Percentiles rank a stretch among this genome's conserved stretches.
Evolutionary conservation across 2,888 invertebrate genomes (phyloP).

Genomic region (Morpho deidamia): DNA sequence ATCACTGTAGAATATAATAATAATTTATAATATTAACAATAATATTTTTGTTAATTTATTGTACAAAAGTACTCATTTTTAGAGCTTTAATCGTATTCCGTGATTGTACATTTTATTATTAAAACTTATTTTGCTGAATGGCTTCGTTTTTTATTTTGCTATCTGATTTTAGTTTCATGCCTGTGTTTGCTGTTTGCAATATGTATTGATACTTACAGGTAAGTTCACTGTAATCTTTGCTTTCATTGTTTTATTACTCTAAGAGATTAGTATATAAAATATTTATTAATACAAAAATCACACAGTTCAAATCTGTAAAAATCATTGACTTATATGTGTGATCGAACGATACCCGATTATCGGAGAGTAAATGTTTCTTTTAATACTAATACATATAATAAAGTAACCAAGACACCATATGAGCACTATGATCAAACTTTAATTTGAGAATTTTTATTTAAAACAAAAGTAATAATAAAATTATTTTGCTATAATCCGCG

Average conservation of each 20-base stretch:
- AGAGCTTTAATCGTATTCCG: conserved; percentile 74
- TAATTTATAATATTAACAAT: conserved; percentile 4
- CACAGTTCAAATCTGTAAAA: too few species aligned
- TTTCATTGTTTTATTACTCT: conserved; percentile 25
- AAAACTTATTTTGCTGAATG: conserved; percentile 70
- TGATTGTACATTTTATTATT: conserved; percentile 75
- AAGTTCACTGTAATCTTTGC: conserved; percentile 42
- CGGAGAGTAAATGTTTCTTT: too few species aligned
- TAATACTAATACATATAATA: too few species aligned
- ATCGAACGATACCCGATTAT: too few species aligned
- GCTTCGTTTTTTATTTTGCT: conserved; percentile 68
- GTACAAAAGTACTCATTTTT: conserved; percentile 66
- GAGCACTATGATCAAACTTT: too few species aligned
- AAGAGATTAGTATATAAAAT: too few species aligned
- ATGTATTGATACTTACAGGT: conserved; percentile 46
- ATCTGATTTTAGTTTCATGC: conserved; percentile 42
- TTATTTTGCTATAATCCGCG: too few species aligned
- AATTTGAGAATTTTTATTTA: too few species aligned
- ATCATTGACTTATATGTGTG: too few species aligned
- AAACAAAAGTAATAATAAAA: too few species aligned
- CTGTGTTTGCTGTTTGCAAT: conserved; percentile 56
- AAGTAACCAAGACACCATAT: too few species aligned
- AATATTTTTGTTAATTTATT: conserved; percentile 33
- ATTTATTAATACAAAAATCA: conserved; percentile 4
- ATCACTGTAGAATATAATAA: neutral